Evolutionary conservation across 1,140 invertebrate species (phyloP), one percentile per base, ranked within the genome.

Genomic region (Heterodera schachtii): DNA sequence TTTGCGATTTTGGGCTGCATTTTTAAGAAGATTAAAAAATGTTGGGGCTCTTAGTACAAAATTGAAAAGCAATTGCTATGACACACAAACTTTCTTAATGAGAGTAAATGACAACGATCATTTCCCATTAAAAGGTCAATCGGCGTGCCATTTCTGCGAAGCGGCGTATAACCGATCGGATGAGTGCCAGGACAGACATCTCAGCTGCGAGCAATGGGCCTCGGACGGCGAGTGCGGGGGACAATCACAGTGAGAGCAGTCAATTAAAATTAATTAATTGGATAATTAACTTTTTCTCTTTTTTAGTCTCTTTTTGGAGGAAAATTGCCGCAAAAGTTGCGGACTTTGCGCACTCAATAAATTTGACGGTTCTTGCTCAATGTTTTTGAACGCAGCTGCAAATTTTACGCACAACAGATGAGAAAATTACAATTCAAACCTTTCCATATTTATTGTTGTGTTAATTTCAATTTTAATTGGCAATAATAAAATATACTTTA

Each of bases 301-400:
- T 66, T 87, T 82, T 21, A 79, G 75, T 47, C 77, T 84, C 49
- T 89, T 90, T 76, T 85, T 89, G 86, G 75, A 86, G 49, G 88
- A 90, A 73, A 89, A 89, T 67, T 89, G 88, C 66, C 83, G 88
- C 31, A n/a, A 82, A 46, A 81, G 70, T 66, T 89, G 88, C 76
- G 67, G 64, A 13, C 44, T 87, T 3, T 86, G 86, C 73, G n/a
- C 57, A 70, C 8, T 52, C 64, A 71, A 41, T 11, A 82, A 82
- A 67, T 80, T 66, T 49, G 47, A 69, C 66, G 47, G 31, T 66
- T 78, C 77, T 9, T 78, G 77, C 70, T 64, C 57, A 64, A 64
- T 64, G 52, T 16, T 52, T 64, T 19, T 52, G 49, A 52, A 52
- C 11, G 49, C 49, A 52, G 49, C 49, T 8, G 49, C 49, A 52